Percentiles rank a stretch among this genome's conserved stretches.
phyloP scores from a whole-genome alignment of 2,888 invertebrate species.

The Eristalinus aeneus region DNA sequence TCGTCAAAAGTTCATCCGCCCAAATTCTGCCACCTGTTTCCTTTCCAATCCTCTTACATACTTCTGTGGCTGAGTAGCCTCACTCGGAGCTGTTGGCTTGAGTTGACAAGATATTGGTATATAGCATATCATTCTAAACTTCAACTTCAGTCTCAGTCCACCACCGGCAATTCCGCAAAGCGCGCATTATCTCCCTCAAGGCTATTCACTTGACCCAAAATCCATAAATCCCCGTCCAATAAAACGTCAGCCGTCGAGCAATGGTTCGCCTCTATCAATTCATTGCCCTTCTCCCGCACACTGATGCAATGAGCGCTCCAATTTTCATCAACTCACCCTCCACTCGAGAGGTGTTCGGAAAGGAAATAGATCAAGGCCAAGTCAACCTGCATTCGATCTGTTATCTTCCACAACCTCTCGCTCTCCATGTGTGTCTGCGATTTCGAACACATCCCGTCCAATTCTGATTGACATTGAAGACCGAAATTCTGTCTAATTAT shows the following conservation, averaged over 20 bases:
- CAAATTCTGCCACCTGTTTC: too few relatives aligned
- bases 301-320: constrained; percentile 38
- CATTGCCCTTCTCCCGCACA: neutral
- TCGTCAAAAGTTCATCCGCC: too few relatives aligned
- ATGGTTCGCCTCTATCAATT: neutral
- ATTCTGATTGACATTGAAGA: constrained; percentile 16
- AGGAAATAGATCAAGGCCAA: constrained; percentile 39
- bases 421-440: neutral
- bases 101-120: too few relatives aligned
- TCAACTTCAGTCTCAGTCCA: too few relatives aligned
- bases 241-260: neutral
- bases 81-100: too few relatives aligned
- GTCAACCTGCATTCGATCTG: constrained; percentile 23
- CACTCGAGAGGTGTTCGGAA: neutral
- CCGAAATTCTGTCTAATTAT: constrained; percentile 13
- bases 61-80: too few relatives aligned
- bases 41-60: too few relatives aligned
- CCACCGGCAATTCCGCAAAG: too few relatives aligned
- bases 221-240: neutral
- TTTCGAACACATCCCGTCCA: neutral
- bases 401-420: constrained; percentile 21
- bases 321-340: constrained; percentile 19
- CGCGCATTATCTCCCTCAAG: too few relatives aligned
- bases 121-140: too few relatives aligned
- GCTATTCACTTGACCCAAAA: neutral